Base-by-base conservation (phyloP, 2,888 invertebrate species). In the Noctua comes region DNA sequence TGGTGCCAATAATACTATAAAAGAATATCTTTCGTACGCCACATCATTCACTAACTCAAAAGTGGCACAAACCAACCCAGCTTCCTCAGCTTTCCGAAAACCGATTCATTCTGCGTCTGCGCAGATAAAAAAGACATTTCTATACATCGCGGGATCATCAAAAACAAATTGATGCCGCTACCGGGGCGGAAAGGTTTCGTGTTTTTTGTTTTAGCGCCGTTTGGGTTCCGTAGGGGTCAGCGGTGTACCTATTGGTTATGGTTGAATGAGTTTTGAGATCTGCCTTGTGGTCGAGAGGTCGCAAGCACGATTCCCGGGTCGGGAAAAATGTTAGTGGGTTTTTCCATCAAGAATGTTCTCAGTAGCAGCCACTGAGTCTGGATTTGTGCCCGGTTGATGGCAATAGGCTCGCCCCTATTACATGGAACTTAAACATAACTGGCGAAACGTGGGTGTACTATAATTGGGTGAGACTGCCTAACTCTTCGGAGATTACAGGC, bases 111-210 rank as follows among this genome's bases (percentile, higher is more conserved):
- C 89, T 88, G 89, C 81, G 69, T 82, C 46, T 24, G 68, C 1
- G 46, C 62, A 36, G 51, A 79, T 79, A 94, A 94, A 94, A 95
- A 94, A 93, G 88, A 94, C 92, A 94, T 93, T 93, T 93, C 91
- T 85, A 78, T 85, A 83, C 66, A 69, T 72, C 79, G 68, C 75
- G 81, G 75, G 73, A 71, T 88, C 95, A 96, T 96, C 96, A 96
- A 93, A 93, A 93, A 92, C 90, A 91, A 95, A 95, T 96, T 96
- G 95, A 94, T 87, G 89, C 90, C 89, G 90, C 91, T 74, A 91
- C 92, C 90, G 91, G 90, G 91, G 92, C 95, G 92, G 93, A 93
- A 93, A 92, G 91, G 87, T 86, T 84, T 81, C 66, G 82, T 78
- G 71, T 89, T 94, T 94, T 95, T 95, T 93, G 80, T 57, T 76